These are phyloP conservation scores for Corydoras sp. DNA, from an alignment of 2,113 vertebrate genomes.

Conservation along the genomic window DNA sequence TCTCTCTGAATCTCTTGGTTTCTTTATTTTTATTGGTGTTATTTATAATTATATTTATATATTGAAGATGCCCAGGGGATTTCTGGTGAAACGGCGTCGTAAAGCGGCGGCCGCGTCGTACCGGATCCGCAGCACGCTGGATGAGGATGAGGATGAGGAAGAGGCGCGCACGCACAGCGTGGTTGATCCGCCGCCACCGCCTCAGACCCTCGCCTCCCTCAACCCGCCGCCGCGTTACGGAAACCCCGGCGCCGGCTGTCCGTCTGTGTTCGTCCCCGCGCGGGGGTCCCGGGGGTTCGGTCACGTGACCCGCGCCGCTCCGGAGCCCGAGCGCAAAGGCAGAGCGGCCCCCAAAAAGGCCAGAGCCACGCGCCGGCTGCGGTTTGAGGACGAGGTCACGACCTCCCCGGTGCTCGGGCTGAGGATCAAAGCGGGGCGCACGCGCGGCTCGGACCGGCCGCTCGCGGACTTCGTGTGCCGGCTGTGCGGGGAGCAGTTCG, in stretches of 20 bases:
- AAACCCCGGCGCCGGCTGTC: slow-evolving; percentile 72
- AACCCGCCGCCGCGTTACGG: slow-evolving; percentile 67
- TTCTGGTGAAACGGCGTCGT: slow-evolving; percentile 82
- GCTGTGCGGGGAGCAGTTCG: slow-evolving; percentile 85
- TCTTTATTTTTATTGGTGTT: too few species aligned
- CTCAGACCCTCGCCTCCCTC: neutral
- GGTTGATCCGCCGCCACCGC: too few species aligned
- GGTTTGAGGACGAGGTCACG: slow-evolving; percentile 88
- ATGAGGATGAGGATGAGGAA: slow-evolving; percentile 58
- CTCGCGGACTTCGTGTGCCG: slow-evolving; percentile 88
- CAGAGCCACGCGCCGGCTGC: slow-evolving; percentile 82
- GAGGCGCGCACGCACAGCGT: slow-evolving; percentile 12
- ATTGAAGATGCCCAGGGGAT: slow-evolving; percentile 80
- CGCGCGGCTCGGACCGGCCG: slow-evolving; percentile 1
- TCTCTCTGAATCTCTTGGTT: too few species aligned
- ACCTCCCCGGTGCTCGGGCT: slow-evolving; percentile 89
- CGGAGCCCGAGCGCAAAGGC: slow-evolving; percentile 57
- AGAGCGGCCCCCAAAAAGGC: slow-evolving; percentile 71
- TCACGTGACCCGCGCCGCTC: slow-evolving; percentile 53
- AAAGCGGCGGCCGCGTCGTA: slow-evolving; percentile 76
- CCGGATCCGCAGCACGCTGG: slow-evolving; percentile 64
- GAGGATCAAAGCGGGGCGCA: slow-evolving; percentile 81
- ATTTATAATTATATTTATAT: too few species aligned
- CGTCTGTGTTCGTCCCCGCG: slow-evolving; percentile 77
- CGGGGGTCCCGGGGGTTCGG: slow-evolving; percentile 40